Evolutionary conservation across 2,113 vertebrate species (phyloP).

Genomic region (Pseudorectes ferrugineus): DNA sequence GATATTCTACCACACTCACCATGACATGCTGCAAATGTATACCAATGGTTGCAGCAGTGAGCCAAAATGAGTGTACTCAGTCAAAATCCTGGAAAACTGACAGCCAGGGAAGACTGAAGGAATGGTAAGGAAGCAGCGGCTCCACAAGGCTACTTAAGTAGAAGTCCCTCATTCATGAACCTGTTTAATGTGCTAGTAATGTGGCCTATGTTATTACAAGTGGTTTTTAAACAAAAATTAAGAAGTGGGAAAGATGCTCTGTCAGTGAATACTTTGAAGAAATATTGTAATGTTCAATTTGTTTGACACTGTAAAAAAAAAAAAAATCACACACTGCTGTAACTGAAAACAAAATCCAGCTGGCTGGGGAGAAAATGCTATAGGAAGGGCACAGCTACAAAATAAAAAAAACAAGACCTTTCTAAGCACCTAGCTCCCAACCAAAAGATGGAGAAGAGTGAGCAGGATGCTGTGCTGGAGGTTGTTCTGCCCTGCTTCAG

Average conservation of each 20-base stretch:
- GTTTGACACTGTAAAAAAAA: not conserved
- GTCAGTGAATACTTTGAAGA: not conserved
- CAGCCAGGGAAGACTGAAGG: not conserved
- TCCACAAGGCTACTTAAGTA: not conserved
- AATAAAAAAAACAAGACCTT: not conserved
- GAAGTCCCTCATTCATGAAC: not conserved
- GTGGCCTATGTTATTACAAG: not conserved
- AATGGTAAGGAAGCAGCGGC: not conserved
- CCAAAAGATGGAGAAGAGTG: not conserved
- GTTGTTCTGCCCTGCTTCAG: not conserved
- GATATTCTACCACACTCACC: not conserved
- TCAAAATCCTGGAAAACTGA: not conserved
- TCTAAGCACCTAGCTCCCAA: not conserved
- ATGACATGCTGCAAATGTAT: not conserved
- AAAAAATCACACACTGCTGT: not conserved
- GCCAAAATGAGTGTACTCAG: not conserved
- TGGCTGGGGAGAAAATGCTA: not conserved
- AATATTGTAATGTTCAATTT: not conserved
- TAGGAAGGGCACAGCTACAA: not conserved
- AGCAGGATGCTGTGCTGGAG: not conserved
- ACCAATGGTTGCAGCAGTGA: not conserved
- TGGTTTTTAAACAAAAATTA: not conserved
- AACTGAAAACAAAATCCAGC: not conserved
- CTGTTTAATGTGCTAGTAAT: not conserved
- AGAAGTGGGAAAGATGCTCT: not conserved